These are phyloP conservation scores for Yponomeuta plumbellus DNA, from an alignment of 2,888 invertebrate species.

Conservation along the genomic window DNA sequence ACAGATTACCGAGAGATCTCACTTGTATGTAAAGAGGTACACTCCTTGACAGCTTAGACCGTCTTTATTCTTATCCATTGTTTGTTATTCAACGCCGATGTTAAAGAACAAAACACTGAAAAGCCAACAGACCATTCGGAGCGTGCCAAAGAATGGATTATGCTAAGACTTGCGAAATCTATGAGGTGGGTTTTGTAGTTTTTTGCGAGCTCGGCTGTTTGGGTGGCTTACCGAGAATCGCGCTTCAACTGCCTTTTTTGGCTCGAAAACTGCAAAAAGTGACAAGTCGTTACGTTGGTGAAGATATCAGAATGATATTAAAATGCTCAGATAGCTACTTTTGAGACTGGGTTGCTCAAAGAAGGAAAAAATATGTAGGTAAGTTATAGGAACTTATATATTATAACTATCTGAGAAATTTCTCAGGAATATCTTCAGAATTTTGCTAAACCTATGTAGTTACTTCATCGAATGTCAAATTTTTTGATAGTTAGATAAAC, in stretches of 20 bases:
- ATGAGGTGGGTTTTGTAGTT: constrained; percentile 1
- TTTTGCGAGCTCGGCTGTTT: background rate
- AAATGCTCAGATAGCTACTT: background rate
- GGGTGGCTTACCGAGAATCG: constrained; percentile 11
- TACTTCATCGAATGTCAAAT: too few species aligned
- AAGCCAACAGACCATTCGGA: constrained; percentile 16
- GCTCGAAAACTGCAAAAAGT: constrained; percentile 4
- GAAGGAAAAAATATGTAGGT: background rate
- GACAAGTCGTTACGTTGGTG: background rate
- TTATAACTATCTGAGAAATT: too few species aligned
- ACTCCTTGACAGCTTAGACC: constrained; percentile 1
- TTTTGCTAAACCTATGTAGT: too few species aligned
- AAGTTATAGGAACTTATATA: too few species aligned
- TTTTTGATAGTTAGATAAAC: too few species aligned
- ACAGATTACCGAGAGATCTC: background rate
- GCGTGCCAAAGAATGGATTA: constrained; percentile 9
- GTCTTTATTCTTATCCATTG: constrained; percentile 19
- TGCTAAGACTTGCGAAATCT: background rate
- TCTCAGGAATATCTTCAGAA: too few species aligned
- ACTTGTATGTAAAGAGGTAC: background rate
- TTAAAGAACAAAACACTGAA: constrained; percentile 19
- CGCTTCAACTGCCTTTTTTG: background rate
- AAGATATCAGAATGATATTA: background rate
- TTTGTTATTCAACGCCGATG: constrained; percentile 19
- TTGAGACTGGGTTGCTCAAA: background rate